Evolutionary conservation across 1,140 invertebrate genomes (phyloP), one percentile per base, ranked within the genome.

Genomic region (Drosophila bifasciata): DNA sequence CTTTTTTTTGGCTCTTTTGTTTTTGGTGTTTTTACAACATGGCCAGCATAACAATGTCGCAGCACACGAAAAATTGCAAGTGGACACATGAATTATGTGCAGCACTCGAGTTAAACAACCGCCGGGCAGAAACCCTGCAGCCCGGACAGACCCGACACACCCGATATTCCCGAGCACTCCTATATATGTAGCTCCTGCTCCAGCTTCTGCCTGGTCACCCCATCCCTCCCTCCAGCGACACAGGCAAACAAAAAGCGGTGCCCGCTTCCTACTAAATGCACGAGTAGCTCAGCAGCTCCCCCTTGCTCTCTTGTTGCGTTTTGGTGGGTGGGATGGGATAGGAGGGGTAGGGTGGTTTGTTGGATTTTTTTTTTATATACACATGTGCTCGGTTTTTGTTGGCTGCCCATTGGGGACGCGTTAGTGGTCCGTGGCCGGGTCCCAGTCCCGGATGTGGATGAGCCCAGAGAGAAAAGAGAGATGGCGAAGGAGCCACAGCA

Each of bases 71-170:
- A 86, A 86, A 86, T 86, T 88, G 83, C 81, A 88, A 88, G 81
- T 86, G 81, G 81, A 86, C 81, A 86, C 81, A 86, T 86, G 81
- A 86, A 86, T 86, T 86, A 86, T 86, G 83, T 86, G 83, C 83
- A 88, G 78, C 83, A 86, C 83, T 86, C 81, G 83, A 86, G 83
- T 86, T 81, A 86, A 85, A 85, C 81, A 86, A 85, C 81, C 81
- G 80, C 60, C 80, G 80, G 80, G 80, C 81, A 62, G 66, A 53
- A 60, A 53, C 58, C 80, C 57, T 48, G 48, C 50, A 63, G 52
- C 53, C 13, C 32, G 8, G 0, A 16, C 2, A 23, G 5, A 4
- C 43, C 25, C 40, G 19, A n/a, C n/a, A n/a, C n/a, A n/a, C n/a
- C n/a, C n/a, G n/a, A n/a, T n/a, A n/a, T n/a, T 17, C 11, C 51